Conservation (phyloP, 2,888 invertebrate genomes). For the Himalopsyche tibetana region DNA sequence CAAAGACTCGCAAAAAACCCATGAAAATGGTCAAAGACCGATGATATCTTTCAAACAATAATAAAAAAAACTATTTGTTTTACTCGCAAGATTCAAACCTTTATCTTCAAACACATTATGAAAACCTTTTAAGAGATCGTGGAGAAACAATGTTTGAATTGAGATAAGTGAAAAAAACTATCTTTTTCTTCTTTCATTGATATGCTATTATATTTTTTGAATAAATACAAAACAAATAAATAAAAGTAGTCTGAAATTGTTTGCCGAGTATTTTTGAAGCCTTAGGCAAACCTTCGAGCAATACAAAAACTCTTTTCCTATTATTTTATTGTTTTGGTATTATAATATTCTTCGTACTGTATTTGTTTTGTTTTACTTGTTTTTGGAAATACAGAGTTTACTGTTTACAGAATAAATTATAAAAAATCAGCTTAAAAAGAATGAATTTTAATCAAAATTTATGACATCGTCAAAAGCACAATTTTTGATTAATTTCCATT, state of each 20-base stretch:
- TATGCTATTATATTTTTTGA: not conserved
- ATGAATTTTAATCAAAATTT: too few relatives aligned
- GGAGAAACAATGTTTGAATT: not conserved
- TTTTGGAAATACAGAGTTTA: too few relatives aligned
- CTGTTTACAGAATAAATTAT: too few relatives aligned
- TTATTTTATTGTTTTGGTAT: too few relatives aligned
- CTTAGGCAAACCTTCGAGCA: too few relatives aligned
- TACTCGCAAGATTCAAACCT: not conserved
- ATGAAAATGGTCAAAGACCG: not conserved
- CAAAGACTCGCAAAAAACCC: not conserved
- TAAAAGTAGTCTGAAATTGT: not conserved
- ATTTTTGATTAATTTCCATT: too few relatives aligned
- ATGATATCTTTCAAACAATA: not conserved
- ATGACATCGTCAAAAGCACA: too few relatives aligned
- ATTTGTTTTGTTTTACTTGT: too few relatives aligned
- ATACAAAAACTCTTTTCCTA: too few relatives aligned
- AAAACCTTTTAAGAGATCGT: slow-evolving; percentile 19
- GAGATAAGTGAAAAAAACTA: not conserved
- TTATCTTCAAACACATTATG: not conserved
- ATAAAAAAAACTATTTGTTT: not conserved
- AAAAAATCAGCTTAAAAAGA: too few relatives aligned
- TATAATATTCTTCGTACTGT: too few relatives aligned
- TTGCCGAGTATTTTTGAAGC: too few relatives aligned
- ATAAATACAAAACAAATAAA: slow-evolving; percentile 17
- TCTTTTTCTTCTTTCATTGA: not conserved